Evolutionary conservation across 1,140 invertebrate species (phyloP), one percentile per base, ranked within the genome.

Genomic region (Cydia pomonella): DNA sequence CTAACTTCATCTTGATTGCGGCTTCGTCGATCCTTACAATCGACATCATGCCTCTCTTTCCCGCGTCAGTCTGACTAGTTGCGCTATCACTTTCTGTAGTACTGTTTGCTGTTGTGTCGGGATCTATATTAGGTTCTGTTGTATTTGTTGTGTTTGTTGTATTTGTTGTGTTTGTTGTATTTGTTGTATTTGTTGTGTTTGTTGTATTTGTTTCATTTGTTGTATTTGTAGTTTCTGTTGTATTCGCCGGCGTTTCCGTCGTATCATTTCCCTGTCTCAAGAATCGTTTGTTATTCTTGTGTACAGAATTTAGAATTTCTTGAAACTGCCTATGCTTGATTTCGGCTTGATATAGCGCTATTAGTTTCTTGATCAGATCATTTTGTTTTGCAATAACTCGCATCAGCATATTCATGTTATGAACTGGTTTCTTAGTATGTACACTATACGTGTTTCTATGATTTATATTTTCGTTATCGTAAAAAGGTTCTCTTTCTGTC

Each of bases 1-100:
- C 84, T 13, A 90, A 73, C 0, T 83, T 83, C 3, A 62, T 63
- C 41, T 79, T 81, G 0, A 89, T 72, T 21, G 27, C 64, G 6
- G 16, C n/a, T 33, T 38, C 64, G 5, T 69, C 64, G 29, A 69
- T 21, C 29, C 29, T 69, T 69, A 69, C 13, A 1, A 38, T 38
- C 6, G 29, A 69, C 9, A 4, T 44, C 41, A 12, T 4, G 12
- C 41, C 13, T 44, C 41, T 44, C 41, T 16, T 44, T 44, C 33
- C 33, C 33, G 33, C 33, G 9, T 38, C 33, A 38, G 41, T 12
- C 13, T 44, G 10, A 44, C 41, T 44, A 41, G 6, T 41, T 12
- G 38, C 12, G 12, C 1, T 27, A 9, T 13, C 23, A 12, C 3
- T 63, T 0, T 27, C n/a, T 21, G 0, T n/a, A 18, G 53, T 21